Base-by-base conservation (phyloP, 2,888 invertebrate species). In the Unio pictorum region DNA sequence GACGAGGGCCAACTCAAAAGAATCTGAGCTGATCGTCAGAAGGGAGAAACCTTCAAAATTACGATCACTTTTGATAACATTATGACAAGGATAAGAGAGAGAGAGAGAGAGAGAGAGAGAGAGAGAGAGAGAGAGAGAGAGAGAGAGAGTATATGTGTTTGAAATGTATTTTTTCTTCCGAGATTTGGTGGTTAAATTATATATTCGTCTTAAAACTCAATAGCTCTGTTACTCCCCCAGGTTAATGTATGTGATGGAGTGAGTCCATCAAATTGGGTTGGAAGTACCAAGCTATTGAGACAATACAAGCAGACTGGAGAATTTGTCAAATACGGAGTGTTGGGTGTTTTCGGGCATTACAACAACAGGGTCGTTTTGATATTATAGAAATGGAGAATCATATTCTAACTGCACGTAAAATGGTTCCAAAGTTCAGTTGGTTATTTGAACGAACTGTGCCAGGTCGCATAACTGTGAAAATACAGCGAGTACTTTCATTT, bases 1-100 rank as follows among this genome's bases (percentile, higher is more conserved):
- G 54, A 23, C 26, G 66, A 72, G 17, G 74, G 68, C 17, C 55
- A 61, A n/a, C 20, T 17, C 20, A 34, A 0, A 56, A 4, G 60
- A 20, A 6, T 64, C 68, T 6, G 70, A 78, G 58, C 75, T 81
- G 23, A 92, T 95, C 30, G 91, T 95, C 3, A 69, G 87, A 15
- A 70, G 87, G n/a, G 85, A 20, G 73, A 81, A 23, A 61, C 62
- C 8, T 84, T 87, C 72, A 73, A 72, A 54, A 61, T 84, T 34
- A 69, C 74, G 23, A 5, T 87, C 18, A 76, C 70, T 11, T 79
- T 86, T 61, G 78, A 82, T 66, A 64, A 30, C 66, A 74, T 6
- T 84, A 75, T 65, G 70, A 78, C 45, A 69, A 68, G 28, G 69
- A 68, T 4, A 73, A 45, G 7, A 8, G 34, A 34, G 1, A 8